phyloP scores from a whole-genome alignment of 2,888 invertebrate genomes.

The Podotricha telesiphe region DNA sequence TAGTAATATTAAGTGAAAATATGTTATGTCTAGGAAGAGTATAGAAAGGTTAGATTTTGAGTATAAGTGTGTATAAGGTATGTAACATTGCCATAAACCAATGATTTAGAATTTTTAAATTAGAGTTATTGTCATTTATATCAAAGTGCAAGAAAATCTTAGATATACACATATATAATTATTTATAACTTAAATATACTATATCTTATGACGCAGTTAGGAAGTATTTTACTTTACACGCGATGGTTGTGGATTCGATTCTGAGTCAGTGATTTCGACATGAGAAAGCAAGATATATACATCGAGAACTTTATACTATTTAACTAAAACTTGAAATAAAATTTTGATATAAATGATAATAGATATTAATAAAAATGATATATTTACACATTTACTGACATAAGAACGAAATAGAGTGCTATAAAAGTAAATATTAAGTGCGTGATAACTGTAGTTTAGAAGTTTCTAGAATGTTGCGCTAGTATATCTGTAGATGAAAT shows the following conservation, averaged over 20 bases:
- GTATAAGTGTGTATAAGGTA: background rate
- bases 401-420: conserved; percentile 5
- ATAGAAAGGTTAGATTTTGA: background rate
- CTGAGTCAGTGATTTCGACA: no score
- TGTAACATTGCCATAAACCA: background rate
- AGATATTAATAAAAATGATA: background rate
- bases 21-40: background rate
- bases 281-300: no score
- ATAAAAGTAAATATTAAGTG: background rate
- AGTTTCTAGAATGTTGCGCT: conserved; percentile 4
- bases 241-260: no score
- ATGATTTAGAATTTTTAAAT: background rate
- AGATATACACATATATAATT: no score
- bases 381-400: conserved; percentile 5
- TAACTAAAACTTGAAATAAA: background rate
- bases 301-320: no score
- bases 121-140: background rate
- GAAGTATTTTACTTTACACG: no score
- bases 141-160: background rate
- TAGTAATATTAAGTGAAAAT: conserved; percentile 1
- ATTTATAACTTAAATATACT: no score
- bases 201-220: no score
- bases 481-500: conserved; percentile 4
- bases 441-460: conserved; percentile 17
- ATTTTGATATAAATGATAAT: conserved; percentile 15